Evolutionary conservation across 1,140 invertebrate species (phyloP).

Genomic region (Harlomillsia oculata): DNA sequence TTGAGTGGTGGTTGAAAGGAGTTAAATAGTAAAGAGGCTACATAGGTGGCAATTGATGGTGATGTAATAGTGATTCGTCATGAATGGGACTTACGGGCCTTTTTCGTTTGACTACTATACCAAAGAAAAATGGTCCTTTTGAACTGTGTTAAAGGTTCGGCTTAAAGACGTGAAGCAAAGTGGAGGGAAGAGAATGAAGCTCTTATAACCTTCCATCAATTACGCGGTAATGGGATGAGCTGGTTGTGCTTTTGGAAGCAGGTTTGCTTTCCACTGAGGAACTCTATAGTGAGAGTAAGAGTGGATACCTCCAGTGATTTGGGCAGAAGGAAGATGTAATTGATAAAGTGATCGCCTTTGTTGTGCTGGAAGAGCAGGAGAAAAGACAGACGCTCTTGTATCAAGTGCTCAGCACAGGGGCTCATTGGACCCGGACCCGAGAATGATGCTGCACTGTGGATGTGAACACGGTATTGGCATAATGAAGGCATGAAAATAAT

Average conservation of each 20-base stretch:
- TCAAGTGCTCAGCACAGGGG: too few species aligned
- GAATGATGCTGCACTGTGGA: too few species aligned
- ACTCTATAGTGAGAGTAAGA: neutral
- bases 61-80: too few species aligned
- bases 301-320: neutral
- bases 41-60: too few species aligned
- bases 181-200: neutral
- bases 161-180: neutral
- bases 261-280: neutral
- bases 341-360: slow-evolving; percentile 13
- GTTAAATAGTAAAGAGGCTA: too few species aligned
- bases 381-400: too few species aligned
- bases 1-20: too few species aligned
- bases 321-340: slow-evolving; percentile 11
- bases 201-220: neutral
- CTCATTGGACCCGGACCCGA: too few species aligned
- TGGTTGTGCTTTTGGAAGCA: neutral
- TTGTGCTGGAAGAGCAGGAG: slow-evolving; percentile 1
- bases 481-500: slow-evolving; percentile 14
- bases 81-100: too few species aligned
- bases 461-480: too few species aligned
- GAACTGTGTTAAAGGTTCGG: neutral
- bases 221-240: neutral
- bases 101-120: too few species aligned
- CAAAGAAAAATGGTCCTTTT: too few species aligned